Conservation (phyloP, 2,888 invertebrate genomes). For the Drosophila maculinotata region DNA sequence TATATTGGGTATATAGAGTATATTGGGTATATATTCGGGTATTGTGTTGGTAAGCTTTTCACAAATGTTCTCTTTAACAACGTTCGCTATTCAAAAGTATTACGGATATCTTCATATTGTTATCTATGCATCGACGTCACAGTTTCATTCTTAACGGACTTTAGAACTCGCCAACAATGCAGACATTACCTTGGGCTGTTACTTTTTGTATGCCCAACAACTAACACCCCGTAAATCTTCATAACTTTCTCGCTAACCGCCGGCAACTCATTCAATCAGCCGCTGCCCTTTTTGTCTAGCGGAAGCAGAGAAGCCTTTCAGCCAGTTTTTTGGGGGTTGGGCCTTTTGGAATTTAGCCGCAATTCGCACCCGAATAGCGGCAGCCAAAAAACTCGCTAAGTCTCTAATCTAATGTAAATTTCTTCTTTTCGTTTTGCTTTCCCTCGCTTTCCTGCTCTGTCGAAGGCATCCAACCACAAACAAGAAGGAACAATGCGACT, state of each 20-base stretch:
- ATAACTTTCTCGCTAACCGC: constrained; percentile 27
- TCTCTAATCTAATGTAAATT: constrained; percentile 69
- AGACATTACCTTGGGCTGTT: constrained; percentile 3
- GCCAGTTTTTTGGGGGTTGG: constrained; percentile 10
- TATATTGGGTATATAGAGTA: too few species aligned
- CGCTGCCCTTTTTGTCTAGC: constrained; percentile 39
- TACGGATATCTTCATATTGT: not conserved
- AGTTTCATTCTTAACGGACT: not conserved
- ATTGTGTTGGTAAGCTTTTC: too few species aligned
- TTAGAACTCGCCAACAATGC: not conserved
- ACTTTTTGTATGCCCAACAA: constrained; percentile 19
- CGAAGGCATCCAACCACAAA: constrained; percentile 8
- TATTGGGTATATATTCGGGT: too few species aligned
- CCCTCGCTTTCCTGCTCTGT: not conserved
- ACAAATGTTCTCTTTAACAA: too few species aligned
- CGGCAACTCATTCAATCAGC: constrained; percentile 33
- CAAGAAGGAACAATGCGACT: constrained; percentile 16
- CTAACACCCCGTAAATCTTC: constrained; percentile 50
- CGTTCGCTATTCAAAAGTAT: not conserved
- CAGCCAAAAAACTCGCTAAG: constrained; percentile 32
- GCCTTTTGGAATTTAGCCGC: constrained; percentile 37
- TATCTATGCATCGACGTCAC: too few species aligned
- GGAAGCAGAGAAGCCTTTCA: constrained; percentile 23
- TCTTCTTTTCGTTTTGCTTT: constrained; percentile 10
- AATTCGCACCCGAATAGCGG: constrained; percentile 32